Conservation (phyloP, 2,113 vertebrate genomes). For the Lagopus leucura region DNA sequence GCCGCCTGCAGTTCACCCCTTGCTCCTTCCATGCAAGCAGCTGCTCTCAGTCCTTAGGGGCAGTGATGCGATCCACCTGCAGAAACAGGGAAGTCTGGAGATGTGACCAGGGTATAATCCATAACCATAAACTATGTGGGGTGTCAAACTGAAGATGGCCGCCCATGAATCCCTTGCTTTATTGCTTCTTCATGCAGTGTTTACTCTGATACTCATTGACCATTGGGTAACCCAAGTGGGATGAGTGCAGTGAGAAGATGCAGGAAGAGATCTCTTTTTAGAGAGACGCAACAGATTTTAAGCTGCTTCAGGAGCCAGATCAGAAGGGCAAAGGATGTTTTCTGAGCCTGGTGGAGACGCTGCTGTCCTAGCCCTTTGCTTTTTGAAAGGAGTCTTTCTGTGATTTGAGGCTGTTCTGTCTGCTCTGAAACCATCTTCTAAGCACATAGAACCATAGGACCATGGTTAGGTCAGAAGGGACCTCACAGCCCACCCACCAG, state of each 20-base stretch:
- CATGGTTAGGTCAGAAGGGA: background rate
- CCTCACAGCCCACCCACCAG: background rate
- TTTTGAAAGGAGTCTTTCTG: background rate
- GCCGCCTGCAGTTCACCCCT: background rate
- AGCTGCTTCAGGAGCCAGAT: background rate
- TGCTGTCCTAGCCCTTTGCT: background rate
- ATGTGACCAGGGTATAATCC: too few species aligned
- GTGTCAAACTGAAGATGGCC: too few species aligned
- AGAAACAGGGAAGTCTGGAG: background rate
- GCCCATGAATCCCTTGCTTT: too few species aligned
- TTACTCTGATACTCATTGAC: too few species aligned
- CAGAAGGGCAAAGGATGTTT: background rate
- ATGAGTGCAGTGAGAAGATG: background rate
- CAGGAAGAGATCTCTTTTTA: background rate
- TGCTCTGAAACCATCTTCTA: background rate
- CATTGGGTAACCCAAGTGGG: background rate
- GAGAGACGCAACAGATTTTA: too few species aligned
- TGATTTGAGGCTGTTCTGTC: fast-evolving
- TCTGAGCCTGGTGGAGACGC: background rate
- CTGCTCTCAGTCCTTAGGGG: slow-evolving; percentile 27
- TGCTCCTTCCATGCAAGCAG: fast-evolving
- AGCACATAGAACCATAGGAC: background rate
- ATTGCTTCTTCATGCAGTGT: too few species aligned
- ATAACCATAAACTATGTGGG: too few species aligned
- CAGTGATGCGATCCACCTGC: slow-evolving; percentile 51